A percentile compares a stretch with the other conserved stretches of the same genome.
phyloP scores from a whole-genome alignment of 23 tunicate genomes.

The Styela clava region DNA sequence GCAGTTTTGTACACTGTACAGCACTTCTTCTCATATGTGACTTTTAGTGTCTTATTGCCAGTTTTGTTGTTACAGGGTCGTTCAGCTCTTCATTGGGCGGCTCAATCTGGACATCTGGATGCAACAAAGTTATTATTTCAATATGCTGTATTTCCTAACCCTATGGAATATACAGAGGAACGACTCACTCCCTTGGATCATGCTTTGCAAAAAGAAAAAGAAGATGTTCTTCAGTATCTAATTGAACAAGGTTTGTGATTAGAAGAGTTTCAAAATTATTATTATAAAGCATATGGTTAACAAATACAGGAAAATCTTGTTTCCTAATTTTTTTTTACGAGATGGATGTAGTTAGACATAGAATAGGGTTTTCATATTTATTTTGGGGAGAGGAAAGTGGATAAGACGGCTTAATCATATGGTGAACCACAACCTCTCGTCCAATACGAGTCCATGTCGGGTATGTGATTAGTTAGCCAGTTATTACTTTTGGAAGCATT shows the following conservation, averaged over 20 bases:
- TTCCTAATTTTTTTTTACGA: background rate
- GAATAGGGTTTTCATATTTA: too few species aligned
- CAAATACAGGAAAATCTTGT: background rate
- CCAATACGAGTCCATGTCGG: too few species aligned
- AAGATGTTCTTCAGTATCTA: slow-evolving; percentile 81
- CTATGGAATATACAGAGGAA: slow-evolving; percentile 90
- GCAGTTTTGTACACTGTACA: too few species aligned
- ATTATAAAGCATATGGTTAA: too few species aligned
- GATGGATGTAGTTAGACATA: background rate
- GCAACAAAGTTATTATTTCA: slow-evolving; percentile 81
- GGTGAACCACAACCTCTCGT: too few species aligned
- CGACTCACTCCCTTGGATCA: slow-evolving; percentile 89
- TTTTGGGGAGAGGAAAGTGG: too few species aligned
- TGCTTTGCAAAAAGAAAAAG: slow-evolving; percentile 64
- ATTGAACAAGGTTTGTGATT: slow-evolving; percentile 75
- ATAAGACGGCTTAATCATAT: too few species aligned
- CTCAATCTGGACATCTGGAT: slow-evolving; percentile 84
- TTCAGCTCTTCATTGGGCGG: slow-evolving; percentile 95
- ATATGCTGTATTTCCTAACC: slow-evolving; percentile 83
- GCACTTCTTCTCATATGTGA: too few species aligned
- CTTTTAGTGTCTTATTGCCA: too few species aligned
- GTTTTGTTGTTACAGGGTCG: too few species aligned
- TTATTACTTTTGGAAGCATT: too few species aligned
- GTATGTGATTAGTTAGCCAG: too few species aligned
- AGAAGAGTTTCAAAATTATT: background rate